Percentiles rank a stretch among this genome's conserved stretches.
Evolutionary conservation across 2,888 invertebrate genomes (phyloP).

Genomic region (Belgica antarctica): DNA sequence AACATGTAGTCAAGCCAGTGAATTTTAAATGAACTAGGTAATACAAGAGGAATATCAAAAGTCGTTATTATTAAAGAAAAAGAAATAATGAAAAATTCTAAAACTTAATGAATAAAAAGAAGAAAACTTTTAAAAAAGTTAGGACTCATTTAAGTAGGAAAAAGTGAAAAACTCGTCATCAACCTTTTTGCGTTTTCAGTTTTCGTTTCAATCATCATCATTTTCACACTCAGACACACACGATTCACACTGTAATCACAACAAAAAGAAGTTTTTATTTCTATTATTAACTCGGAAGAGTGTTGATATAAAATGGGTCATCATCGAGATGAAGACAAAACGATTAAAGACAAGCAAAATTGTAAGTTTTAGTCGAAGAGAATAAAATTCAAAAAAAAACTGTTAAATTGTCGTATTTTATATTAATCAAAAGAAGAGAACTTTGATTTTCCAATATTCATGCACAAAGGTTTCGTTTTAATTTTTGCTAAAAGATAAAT

Average conservation of each 20-base stretch:
- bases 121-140: slow-evolving; percentile 20
- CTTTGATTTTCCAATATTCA: not conserved
- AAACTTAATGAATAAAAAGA: not conserved
- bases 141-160: too few species aligned
- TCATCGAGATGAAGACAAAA: slow-evolving; percentile 30
- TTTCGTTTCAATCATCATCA: not conserved
- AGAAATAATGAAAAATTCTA: slow-evolving; percentile 24
- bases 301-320: slow-evolving; percentile 41
- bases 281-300: slow-evolving; percentile 8
- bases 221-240: not conserved
- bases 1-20: slow-evolving; percentile 42
- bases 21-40: slow-evolving; percentile 39
- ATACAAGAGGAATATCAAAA: slow-evolving; percentile 41
- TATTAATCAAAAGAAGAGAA: not conserved
- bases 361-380: not conserved
- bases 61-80: slow-evolving; percentile 11
- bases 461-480: slow-evolving; percentile 18
- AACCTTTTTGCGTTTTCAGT: slow-evolving; percentile 10
- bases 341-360: not conserved
- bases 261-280: slow-evolving; percentile 12
- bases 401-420: slow-evolving; percentile 37
- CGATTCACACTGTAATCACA: not conserved
- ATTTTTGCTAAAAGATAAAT: not conserved
- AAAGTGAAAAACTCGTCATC: too few species aligned
- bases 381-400: slow-evolving; percentile 20